phyloP scores from a whole-genome alignment of 2,113 vertebrate genomes.

The Corythornis madagascariensis region DNA sequence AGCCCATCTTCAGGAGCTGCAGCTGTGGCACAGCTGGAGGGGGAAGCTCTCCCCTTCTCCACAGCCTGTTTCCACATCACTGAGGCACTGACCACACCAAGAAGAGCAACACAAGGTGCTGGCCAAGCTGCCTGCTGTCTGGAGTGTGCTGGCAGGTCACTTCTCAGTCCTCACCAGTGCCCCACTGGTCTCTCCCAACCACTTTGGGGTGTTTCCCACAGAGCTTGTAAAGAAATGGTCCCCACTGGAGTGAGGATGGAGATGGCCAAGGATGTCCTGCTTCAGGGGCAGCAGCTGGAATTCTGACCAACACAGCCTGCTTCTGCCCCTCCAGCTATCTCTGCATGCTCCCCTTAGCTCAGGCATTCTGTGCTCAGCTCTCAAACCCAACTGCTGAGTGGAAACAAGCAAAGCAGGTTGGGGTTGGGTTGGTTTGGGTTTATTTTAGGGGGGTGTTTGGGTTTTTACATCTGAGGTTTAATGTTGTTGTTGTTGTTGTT shows the following conservation, averaged over 20 bases:
- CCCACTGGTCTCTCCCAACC: neutral
- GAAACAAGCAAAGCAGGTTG: neutral
- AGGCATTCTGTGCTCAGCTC: neutral
- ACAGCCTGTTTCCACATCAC: neutral
- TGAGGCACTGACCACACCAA: neutral
- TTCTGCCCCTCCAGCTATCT: neutral
- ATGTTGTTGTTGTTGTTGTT: neutral
- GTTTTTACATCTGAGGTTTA: neutral
- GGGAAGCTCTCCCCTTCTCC: neutral
- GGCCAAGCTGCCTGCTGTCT: neutral
- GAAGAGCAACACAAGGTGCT: fast-evolving
- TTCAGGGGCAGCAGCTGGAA: neutral
- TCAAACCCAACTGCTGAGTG: neutral
- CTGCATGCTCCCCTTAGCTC: fast-evolving
- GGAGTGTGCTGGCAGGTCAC: neutral
- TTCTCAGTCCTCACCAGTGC: neutral
- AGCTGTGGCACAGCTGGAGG: conserved; percentile 23
- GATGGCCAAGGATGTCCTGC: neutral
- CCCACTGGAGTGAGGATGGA: neutral
- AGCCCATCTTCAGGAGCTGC: neutral
- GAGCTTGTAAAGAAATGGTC: neutral
- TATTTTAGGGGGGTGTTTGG: neutral
- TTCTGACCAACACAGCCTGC: neutral
- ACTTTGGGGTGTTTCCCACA: neutral
- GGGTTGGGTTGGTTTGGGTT: neutral